phyloP scores from a whole-genome alignment of 2,113 vertebrate species.

The Tragelaphus scriptus region DNA sequence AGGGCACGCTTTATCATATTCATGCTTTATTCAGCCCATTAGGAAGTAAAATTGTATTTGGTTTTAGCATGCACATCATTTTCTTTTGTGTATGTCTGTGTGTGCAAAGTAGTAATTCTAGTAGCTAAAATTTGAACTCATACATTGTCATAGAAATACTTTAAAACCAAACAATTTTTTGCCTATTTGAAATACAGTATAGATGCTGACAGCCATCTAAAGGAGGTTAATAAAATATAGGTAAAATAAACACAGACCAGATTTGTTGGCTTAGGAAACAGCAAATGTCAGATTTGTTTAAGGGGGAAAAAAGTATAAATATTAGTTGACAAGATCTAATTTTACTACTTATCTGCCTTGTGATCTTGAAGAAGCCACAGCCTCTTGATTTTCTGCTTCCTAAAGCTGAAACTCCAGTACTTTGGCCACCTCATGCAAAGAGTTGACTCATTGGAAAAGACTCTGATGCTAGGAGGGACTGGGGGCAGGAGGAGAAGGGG shows the following conservation, averaged over 20 bases:
- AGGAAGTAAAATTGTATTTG: slow-evolving; percentile 4
- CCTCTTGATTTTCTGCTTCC: background rate
- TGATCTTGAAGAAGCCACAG: background rate
- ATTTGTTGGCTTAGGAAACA: background rate
- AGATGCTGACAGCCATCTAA: background rate
- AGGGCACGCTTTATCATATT: background rate
- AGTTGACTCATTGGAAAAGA: too few species aligned
- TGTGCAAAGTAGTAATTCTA: background rate
- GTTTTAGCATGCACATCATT: slow-evolving; percentile 14
- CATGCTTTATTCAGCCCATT: slow-evolving; percentile 7
- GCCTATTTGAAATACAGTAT: background rate
- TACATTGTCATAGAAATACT: background rate
- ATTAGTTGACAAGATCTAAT: background rate
- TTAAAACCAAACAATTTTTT: background rate
- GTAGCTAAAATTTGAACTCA: background rate
- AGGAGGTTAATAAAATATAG: background rate
- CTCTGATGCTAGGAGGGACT: too few species aligned
- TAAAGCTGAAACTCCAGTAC: background rate
- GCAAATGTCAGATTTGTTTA: background rate
- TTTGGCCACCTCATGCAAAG: too few species aligned
- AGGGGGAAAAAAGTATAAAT: background rate
- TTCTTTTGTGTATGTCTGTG: background rate
- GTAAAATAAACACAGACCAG: background rate
- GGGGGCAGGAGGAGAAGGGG: too few species aligned
- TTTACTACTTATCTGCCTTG: background rate